Percentiles rank a stretch among this genome's conserved stretches.
Conservation (phyloP, 2,888 invertebrate species). For the Neoitamus cyanurus region DNA sequence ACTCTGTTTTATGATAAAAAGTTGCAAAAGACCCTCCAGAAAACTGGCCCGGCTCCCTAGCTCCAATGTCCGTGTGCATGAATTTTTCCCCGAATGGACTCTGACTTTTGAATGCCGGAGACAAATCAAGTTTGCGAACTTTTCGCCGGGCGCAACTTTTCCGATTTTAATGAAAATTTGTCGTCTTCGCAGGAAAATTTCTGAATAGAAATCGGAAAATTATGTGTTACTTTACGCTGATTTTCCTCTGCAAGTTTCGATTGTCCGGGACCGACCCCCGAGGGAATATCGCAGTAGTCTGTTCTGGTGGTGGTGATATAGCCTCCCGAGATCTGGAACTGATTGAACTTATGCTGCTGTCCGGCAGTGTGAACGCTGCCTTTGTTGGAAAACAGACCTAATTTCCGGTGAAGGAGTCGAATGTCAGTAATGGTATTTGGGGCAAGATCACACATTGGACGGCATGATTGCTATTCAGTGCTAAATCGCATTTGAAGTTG, state of each 20-base stretch:
- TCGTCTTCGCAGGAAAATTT: conserved; percentile 1
- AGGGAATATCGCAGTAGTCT: neutral
- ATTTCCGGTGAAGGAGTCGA: neutral
- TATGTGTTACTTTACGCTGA: conserved; percentile 1
- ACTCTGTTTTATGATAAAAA: conserved; percentile 5
- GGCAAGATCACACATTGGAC: neutral
- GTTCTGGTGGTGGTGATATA: neutral
- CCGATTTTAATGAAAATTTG: conserved; percentile 15
- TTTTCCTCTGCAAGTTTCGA: neutral
- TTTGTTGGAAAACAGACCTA: neutral
- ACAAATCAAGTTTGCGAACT: neutral
- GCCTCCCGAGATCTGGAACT: neutral
- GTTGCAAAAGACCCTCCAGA: neutral
- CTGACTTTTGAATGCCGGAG: neutral
- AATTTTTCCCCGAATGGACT: neutral
- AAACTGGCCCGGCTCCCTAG: neutral
- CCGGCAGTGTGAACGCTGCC: neutral
- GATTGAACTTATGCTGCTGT: neutral
- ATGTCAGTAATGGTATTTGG: neutral
- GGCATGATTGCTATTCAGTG: neutral
- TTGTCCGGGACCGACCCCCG: neutral
- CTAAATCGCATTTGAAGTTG: neutral
- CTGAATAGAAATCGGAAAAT: conserved; percentile 5
- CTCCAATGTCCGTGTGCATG: neutral
- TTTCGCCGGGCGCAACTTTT: neutral